Percentiles rank a stretch among this genome's conserved stretches.
phyloP scores from a whole-genome alignment of 2,797 vertebrate species.

The Hippopotamyrus pictus region DNA sequence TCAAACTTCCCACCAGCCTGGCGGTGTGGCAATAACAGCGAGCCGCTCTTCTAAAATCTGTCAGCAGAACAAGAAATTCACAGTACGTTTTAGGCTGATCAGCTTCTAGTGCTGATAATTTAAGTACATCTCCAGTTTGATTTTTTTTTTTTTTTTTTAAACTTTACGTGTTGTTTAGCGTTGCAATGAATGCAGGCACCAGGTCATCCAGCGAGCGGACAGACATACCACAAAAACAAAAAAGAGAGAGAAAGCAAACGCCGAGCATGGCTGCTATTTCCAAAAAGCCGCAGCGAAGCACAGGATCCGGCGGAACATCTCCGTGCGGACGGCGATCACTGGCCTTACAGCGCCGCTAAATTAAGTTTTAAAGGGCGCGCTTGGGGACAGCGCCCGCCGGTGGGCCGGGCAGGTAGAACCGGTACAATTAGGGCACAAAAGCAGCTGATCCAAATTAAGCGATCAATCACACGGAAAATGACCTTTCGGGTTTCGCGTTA shows the following conservation, averaged over 20 bases:
- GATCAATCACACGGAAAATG: neutral
- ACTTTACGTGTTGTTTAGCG: neutral
- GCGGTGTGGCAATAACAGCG: neutral
- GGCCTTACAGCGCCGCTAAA: neutral
- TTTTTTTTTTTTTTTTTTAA: neutral
- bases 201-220: neutral
- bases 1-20: neutral
- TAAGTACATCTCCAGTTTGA: neutral
- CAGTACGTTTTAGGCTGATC: neutral
- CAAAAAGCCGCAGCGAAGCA: neutral
- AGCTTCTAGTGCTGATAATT: neutral
- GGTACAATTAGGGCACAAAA: neutral
- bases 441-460: neutral
- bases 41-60: neutral
- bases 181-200: neutral
- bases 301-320: neutral
- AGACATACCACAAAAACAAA: neutral
- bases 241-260: neutral
- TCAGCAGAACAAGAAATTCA: neutral
- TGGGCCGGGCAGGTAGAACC: neutral
- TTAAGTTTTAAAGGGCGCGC: neutral
- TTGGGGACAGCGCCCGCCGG: neutral
- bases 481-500: neutral
- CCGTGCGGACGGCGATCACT: neutral
- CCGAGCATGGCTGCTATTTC: neutral